Conservation (phyloP, 92 coral and sea anemone species). For the Ricordea florida region DNA sequence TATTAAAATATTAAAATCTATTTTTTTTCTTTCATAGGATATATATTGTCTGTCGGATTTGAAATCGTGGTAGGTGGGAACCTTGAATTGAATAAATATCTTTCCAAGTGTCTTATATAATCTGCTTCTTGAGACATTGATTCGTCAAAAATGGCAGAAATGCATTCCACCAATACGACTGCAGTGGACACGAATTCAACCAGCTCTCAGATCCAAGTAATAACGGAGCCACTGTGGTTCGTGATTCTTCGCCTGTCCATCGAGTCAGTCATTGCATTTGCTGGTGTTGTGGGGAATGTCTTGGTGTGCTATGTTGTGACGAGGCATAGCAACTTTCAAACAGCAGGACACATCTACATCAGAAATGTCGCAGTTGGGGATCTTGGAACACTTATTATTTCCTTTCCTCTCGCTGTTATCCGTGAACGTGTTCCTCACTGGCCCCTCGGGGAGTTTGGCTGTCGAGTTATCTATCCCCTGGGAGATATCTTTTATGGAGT, state of each 20-base stretch:
- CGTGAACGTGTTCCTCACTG: conserved; percentile 52
- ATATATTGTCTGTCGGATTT: too few species aligned
- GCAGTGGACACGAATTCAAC: too few species aligned
- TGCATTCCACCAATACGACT: not conserved
- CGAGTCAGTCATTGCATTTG: conserved; percentile 39
- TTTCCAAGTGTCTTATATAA: too few species aligned
- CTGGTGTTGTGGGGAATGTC: conserved; percentile 67
- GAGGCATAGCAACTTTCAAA: conserved; percentile 24
- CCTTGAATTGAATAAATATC: too few species aligned
- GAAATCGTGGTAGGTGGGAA: too few species aligned
- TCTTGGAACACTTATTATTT: conserved; percentile 57
- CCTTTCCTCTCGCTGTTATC: conserved; percentile 56
- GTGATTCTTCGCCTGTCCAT: conserved; percentile 33
- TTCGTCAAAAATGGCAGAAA: too few species aligned
- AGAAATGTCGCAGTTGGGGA: conserved; percentile 73
- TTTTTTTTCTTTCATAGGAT: too few species aligned
- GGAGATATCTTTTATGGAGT: conserved; percentile 65
- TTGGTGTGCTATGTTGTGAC: conserved; percentile 60
- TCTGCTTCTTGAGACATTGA: too few species aligned
- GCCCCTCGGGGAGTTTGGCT: conserved; percentile 70
- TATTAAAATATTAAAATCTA: too few species aligned
- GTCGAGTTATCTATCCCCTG: conserved; percentile 48
- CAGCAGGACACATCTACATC: conserved; percentile 52
- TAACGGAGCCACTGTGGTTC: conserved; percentile 52
- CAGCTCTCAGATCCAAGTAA: too few species aligned